phyloP scores from a whole-genome alignment of 2,888 invertebrate species.

The Lypha dubia region DNA sequence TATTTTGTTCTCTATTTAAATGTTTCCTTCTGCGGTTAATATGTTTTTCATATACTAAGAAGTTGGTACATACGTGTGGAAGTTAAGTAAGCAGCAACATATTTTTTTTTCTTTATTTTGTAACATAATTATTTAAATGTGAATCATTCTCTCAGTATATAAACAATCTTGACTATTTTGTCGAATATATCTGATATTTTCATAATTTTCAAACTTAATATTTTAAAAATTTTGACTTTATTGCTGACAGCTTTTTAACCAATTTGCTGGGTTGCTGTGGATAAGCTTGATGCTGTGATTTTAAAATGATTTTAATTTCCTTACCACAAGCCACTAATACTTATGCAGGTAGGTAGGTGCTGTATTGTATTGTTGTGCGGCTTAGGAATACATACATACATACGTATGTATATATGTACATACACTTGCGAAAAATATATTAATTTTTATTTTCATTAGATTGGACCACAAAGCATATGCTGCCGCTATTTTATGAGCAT shows the following conservation, averaged over 20 bases:
- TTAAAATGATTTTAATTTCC: constrained; percentile 17
- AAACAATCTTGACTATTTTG: background rate
- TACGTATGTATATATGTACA: no score
- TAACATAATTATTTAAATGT: background rate
- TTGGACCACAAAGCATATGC: constrained; percentile 43
- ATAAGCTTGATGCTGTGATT: background rate
- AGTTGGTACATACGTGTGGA: constrained; percentile 8
- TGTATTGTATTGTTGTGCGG: background rate
- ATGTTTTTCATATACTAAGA: constrained; percentile 36
- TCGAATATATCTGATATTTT: background rate
- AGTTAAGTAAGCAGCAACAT: background rate
- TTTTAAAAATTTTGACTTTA: background rate
- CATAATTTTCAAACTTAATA: background rate
- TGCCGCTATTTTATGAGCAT: constrained; percentile 37
- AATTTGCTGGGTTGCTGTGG: constrained; percentile 3
- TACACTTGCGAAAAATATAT: constrained; percentile 17
- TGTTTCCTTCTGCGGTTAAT: constrained; percentile 35
- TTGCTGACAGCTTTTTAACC: background rate
- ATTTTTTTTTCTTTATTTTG: no score
- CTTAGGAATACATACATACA: background rate
- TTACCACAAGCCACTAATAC: constrained; percentile 9
- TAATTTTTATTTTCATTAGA: constrained; percentile 27
- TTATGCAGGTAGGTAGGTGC: constrained; percentile 11
- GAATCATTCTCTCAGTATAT: background rate
- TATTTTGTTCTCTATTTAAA: background rate